phyloP scores from a whole-genome alignment of 2,888 invertebrate genomes.

The Drosophila hawaiiensis region DNA sequence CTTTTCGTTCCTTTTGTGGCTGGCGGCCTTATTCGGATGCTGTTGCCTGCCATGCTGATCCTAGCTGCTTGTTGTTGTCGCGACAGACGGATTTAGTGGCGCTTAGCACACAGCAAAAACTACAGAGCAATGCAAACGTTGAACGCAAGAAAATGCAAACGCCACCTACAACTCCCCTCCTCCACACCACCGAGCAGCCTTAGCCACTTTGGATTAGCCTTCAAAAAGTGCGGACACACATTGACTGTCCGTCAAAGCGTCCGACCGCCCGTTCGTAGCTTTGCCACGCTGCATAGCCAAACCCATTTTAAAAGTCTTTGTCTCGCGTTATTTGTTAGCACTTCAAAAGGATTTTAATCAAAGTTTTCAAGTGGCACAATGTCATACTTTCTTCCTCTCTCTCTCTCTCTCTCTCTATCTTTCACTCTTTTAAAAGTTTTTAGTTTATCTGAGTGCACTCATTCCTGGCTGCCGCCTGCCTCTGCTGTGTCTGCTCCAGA shows the following conservation, averaged over 20 bases:
- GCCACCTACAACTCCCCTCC: constrained; percentile 19
- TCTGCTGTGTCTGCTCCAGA: constrained; percentile 4
- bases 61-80: constrained; percentile 52
- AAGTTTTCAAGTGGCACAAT: constrained; percentile 73
- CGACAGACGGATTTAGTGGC: constrained; percentile 71
- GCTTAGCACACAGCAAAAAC: constrained; percentile 61
- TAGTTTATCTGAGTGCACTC: constrained; percentile 47
- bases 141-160: constrained; percentile 61
- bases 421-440: constrained; percentile 40
- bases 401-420: not conserved
- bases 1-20: constrained; percentile 38
- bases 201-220: constrained; percentile 49
- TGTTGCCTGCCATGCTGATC: constrained; percentile 24
- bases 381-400: constrained; percentile 21
- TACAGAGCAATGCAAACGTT: constrained; percentile 34
- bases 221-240: constrained; percentile 69
- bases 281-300: not conserved
- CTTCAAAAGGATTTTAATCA: constrained; percentile 79
- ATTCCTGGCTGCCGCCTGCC: constrained; percentile 11
- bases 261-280: not conserved
- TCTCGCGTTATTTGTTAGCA: constrained; percentile 77
- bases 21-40: constrained; percentile 39
- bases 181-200: not conserved
- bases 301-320: constrained; percentile 56
- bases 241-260: constrained; percentile 43